Base-by-base conservation (phyloP, 2,113 vertebrate species). In the Mus pahari region DNA sequence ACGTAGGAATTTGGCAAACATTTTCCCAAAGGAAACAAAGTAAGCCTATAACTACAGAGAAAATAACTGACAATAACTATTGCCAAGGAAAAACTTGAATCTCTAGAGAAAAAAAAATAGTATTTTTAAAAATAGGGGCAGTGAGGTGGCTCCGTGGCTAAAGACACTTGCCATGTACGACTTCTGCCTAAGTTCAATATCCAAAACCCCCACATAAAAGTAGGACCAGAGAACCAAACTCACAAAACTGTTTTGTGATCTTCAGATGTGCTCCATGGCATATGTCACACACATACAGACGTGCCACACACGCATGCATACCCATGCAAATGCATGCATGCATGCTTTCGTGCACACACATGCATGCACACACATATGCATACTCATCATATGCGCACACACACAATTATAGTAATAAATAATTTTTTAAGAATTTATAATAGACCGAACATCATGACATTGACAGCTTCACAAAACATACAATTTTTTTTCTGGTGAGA, bases 41-140 rank as follows among this genome's bases (percentile, higher is more conserved):
- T 14, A 16, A 91, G 86, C 7, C 89, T 83, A 50, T 45, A 89
- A 88, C 64, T 26, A 16, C 16, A 42, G 50, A n/a, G 77, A 84
- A 96, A 93, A 62, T 86, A 74, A 70, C 64, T 45, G 45, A 71
- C 60, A 68, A 26, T 19, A 66, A 86, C 87, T 82, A 58, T 73
- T 95, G 88, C 75, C 97, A 96, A 94, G 26, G 53, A 90, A 91
- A 70, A 93, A 89, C 92, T 62, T 91, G 90, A 86, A 31, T 78
- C 92, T 97, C 81, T 74, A 39, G 7, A 89, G 81, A 64, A 68
- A 95, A 68, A 95, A 93, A 92, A 36, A 33, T 48, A 84, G 71
- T 95, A 95, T 89, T 84, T 84, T 64, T 45, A 45, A 62, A 45
- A 31, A 64, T 6, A 64, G 39, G 26, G 16, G 58, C 36, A 42